phyloP scores from a whole-genome alignment of 2,888 invertebrate genomes.

The Carpatolechia fugitivella region DNA sequence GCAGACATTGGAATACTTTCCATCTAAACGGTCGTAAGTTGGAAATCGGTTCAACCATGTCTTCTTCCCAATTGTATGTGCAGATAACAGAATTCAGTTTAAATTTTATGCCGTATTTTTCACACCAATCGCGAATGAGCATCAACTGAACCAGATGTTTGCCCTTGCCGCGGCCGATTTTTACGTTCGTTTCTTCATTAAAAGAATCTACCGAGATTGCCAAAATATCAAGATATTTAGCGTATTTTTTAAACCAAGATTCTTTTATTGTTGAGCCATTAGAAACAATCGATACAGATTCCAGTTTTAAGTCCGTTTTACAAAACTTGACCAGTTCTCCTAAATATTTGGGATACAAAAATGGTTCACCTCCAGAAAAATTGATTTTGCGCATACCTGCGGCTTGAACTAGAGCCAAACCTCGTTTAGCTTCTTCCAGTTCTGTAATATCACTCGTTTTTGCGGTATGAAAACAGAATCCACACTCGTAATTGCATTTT shows the following conservation, averaged over 20 bases:
- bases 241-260: conserved; percentile 9
- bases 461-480: conserved; percentile 10
- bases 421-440: not conserved
- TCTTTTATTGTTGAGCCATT: conserved; percentile 15
- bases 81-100: conserved; percentile 16
- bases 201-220: conserved; percentile 16
- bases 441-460: conserved; percentile 7
- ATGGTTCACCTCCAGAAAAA: conserved; percentile 17
- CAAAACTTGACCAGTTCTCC: conserved; percentile 14
- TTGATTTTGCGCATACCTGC: conserved; percentile 17
- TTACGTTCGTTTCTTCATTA: conserved; percentile 13
- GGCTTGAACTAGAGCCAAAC: not conserved
- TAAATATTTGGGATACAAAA: conserved; percentile 15
- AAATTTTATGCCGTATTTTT: conserved; percentile 14
- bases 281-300: conserved; percentile 15
- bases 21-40: conserved; percentile 13
- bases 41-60: conserved; percentile 13
- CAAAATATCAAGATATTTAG: conserved; percentile 9
- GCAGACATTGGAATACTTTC: conserved; percentile 16
- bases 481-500: conserved; percentile 7
- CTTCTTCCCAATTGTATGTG: conserved; percentile 16
- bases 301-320: conserved; percentile 10
- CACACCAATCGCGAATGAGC: conserved; percentile 13
- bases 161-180: conserved; percentile 15
- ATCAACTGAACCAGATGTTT: conserved; percentile 8